These are phyloP conservation scores for Apodemus agrarius DNA, from an alignment of 2,797 vertebrate genomes.

Conservation along the genomic window DNA sequence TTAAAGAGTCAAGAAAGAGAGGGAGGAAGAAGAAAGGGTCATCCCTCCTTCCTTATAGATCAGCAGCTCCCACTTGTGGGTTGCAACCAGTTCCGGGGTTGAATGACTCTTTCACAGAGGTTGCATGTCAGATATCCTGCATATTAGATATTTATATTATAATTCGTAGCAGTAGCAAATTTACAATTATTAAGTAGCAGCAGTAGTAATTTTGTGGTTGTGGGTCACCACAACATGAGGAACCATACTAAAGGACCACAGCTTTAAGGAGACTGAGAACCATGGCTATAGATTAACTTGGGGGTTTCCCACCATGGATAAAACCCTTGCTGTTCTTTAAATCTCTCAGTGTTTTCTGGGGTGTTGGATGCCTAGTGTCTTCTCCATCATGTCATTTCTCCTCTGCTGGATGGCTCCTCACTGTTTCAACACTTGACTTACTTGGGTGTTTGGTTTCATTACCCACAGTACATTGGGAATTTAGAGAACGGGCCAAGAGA, in stretches of 20 bases:
- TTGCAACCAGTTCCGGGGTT: neutral
- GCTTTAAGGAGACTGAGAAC: neutral
- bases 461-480: neutral
- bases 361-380: neutral
- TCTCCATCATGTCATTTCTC: neutral
- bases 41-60: neutral
- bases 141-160: neutral
- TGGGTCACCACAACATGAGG: neutral
- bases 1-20: neutral
- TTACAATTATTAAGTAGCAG: neutral
- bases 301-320: neutral
- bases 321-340: neutral
- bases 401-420: neutral
- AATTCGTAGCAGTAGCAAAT: neutral
- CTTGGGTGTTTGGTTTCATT: constrained; percentile 5
- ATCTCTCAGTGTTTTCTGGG: neutral
- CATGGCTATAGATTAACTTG: neutral
- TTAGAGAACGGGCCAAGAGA: neutral
- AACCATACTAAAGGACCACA: neutral
- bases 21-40: neutral
- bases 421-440: constrained; percentile 20
- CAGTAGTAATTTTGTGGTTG: neutral
- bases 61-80: neutral
- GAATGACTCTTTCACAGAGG: neutral
- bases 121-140: neutral